These are phyloP conservation scores for Prunella strophiata DNA, from an alignment of 2,797 vertebrate species.

Conservation along the genomic window DNA sequence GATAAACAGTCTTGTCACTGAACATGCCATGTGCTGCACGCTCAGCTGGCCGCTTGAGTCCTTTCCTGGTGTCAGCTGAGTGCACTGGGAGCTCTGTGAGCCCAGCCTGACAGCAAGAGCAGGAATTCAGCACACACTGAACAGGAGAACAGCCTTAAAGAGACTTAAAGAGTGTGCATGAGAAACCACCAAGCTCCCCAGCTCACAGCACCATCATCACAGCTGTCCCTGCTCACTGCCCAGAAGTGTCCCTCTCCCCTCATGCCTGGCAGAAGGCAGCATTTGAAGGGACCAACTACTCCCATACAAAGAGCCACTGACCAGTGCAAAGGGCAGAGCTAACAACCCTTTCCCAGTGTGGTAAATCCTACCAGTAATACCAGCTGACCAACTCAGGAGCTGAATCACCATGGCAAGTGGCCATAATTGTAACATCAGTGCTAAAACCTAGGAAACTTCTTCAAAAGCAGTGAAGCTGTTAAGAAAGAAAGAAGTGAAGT, in stretches of 20 bases:
- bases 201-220: neutral
- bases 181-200: neutral
- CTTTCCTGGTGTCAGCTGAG: neutral
- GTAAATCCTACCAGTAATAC: neutral
- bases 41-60: neutral
- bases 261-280: neutral
- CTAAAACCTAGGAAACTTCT: neutral
- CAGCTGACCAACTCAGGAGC: neutral
- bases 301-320: neutral
- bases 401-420: neutral
- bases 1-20: slow-evolving; percentile 31
- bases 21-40: neutral
- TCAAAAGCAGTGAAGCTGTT: neutral
- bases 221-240: neutral
- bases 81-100: neutral
- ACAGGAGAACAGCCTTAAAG: neutral
- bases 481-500: neutral
- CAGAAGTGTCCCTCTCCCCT: neutral
- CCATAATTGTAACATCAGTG: neutral
- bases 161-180: neutral
- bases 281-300: neutral
- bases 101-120: neutral
- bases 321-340: neutral
- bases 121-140: slow-evolving; percentile 42
- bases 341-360: neutral